Evolutionary conservation across 2,888 invertebrate species (phyloP), one percentile per base, ranked within the genome.

Genomic region (Sclerodermus sp.): DNA sequence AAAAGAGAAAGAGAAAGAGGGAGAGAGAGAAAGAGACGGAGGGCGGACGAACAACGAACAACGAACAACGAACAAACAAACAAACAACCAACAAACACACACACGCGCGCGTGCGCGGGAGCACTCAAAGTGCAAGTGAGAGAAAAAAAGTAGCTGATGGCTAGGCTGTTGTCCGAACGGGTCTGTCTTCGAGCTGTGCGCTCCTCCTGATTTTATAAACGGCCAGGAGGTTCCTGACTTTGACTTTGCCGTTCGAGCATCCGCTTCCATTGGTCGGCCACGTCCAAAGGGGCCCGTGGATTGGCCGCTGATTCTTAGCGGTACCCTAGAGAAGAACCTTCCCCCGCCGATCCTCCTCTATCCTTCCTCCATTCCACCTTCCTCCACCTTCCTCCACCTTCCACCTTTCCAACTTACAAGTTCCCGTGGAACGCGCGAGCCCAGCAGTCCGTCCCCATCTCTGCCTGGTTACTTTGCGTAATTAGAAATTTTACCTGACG

Each of bases 131-230:
- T 14, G 41, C 18, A 18, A 15, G 31, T 37, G n/a, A 41, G 34
- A 10, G 59, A 57, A 60, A 52, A 56, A 63, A 66, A 66, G 72
- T 62, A 71, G 71, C 69, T 74, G 71, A 72, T 71, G 67, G 73
- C 66, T 72, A 62, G 73, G 69, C 74, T 74, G 77, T 73, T 74
- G 76, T n/a, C n/a, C n/a, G 71, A 71, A 74, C 76, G 71, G 74
- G 66, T 77, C 77, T 77, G 77, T 77, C 76, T 71, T 70, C 67
- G 73, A 65, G 68, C 67, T 71, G 65, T 70, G 68, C 68, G 64
- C 66, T 67, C 66, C 67, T 64, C 66, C 73, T 68, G 73, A 76
- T 74, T 77, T 77, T 77, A 77, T 77, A 77, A 77, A 76, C 76
- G 70, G 61, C 51, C 52, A 55, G 58, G 65, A 61, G 59, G 62